Conservation (phyloP, 2,797 vertebrate species). For the Aphelocoma californica region DNA sequence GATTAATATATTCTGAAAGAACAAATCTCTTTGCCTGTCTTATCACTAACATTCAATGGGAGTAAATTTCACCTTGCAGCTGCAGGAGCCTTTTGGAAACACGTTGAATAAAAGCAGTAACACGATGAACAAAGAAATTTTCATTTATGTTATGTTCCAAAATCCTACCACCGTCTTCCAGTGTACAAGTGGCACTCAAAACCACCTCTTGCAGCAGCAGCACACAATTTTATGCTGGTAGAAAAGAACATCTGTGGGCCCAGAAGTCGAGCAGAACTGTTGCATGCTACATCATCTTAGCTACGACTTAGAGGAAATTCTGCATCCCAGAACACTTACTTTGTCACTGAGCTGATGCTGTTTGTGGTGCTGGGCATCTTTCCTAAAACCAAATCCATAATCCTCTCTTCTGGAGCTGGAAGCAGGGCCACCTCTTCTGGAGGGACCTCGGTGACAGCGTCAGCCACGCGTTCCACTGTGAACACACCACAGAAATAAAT, state of each 20-base stretch:
- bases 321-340: conserved; percentile 65
- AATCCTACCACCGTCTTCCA: not conserved
- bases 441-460: conserved; percentile 68
- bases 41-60: not conserved
- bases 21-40: not conserved
- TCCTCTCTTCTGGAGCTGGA: conserved; percentile 72
- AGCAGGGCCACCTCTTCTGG: conserved; percentile 70
- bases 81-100: not conserved
- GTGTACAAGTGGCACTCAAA: not conserved
- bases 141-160: not conserved
- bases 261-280: not conserved
- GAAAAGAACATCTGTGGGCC: not conserved
- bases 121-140: not conserved
- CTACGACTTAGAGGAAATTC: not conserved
- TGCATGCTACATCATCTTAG: not conserved
- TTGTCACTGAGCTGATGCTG: conserved; percentile 66
- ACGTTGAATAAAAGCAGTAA: not conserved
- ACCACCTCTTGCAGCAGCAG: not conserved
- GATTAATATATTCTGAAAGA: not conserved
- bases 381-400: conserved; percentile 79
- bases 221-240: not conserved
- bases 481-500: not conserved
- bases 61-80: not conserved
- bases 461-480: conserved; percentile 69
- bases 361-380: conserved; percentile 67